These are phyloP conservation scores for Spatulosminthurus flaviceps DNA, from an alignment of 2,888 invertebrate genomes.

Conservation along the genomic window DNA sequence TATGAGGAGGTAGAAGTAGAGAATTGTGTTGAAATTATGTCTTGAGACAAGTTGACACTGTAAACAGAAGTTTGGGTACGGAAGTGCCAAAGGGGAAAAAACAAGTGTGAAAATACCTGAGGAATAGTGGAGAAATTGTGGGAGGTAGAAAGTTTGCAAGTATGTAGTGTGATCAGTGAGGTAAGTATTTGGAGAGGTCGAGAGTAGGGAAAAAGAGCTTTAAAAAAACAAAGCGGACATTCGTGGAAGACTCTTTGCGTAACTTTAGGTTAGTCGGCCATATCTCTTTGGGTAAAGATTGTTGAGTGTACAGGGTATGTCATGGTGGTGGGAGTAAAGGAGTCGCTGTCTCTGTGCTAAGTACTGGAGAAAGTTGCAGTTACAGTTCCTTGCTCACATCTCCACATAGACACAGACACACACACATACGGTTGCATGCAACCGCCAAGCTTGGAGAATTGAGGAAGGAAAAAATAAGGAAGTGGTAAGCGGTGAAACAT, in stretches of 20 bases:
- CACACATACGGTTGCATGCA: not conserved
- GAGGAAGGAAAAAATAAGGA: constrained; percentile 39
- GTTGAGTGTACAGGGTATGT: not conserved
- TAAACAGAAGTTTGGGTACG: too few relatives aligned
- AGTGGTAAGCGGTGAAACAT: constrained; percentile 46
- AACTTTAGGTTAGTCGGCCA: not conserved
- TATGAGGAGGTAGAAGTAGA: too few relatives aligned
- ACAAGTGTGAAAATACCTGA: too few relatives aligned
- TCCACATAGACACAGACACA: not conserved
- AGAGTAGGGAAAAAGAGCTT: not conserved
- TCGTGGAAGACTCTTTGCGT: not conserved
- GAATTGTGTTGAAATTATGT: too few relatives aligned
- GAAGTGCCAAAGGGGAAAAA: too few relatives aligned
- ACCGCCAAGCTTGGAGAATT: constrained; percentile 19
- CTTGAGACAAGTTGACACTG: too few relatives aligned
- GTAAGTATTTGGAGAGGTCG: too few relatives aligned
- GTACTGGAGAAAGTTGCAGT: constrained; percentile 8
- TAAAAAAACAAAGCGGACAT: not conserved
- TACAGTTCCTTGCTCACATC: not conserved
- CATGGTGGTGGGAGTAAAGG: not conserved
- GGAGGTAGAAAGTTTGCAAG: too few relatives aligned
- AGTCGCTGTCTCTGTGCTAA: constrained; percentile 19
- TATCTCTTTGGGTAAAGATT: not conserved
- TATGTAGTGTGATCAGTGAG: too few relatives aligned
- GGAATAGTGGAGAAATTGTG: too few relatives aligned